phyloP scores from a whole-genome alignment of 2,797 vertebrate genomes.

The Eulemur albifrons region DNA sequence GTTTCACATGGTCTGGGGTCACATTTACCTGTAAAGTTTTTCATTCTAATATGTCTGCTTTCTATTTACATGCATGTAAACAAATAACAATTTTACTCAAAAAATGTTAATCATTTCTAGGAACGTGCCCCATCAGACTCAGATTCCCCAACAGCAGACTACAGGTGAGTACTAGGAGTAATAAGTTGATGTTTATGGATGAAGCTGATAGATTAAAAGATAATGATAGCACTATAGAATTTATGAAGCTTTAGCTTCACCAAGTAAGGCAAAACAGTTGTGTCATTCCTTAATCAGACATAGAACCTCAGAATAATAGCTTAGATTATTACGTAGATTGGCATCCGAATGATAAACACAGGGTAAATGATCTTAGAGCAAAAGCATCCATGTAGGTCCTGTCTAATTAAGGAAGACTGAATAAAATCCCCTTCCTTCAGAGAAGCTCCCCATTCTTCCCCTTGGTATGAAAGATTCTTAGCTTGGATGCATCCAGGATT shows the following conservation, averaged over 20 bases:
- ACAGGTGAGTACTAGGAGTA: slow-evolving; percentile 89
- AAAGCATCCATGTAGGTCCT: slow-evolving; percentile 61
- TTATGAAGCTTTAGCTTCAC: slow-evolving; percentile 34
- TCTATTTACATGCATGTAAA: not conserved
- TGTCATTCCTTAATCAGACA: slow-evolving; percentile 57
- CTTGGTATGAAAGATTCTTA: slow-evolving; percentile 66
- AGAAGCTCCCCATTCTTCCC: slow-evolving; percentile 44
- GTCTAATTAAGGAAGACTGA: slow-evolving; percentile 66
- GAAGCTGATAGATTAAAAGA: slow-evolving; percentile 35
- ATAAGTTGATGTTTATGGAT: not conserved
- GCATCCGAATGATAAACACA: slow-evolving; percentile 39
- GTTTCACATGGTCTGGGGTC: not conserved
- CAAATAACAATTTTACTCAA: slow-evolving; percentile 35
- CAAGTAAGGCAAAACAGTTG: slow-evolving; percentile 32
- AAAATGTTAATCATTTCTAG: slow-evolving; percentile 84
- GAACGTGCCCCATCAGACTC: slow-evolving; percentile 95
- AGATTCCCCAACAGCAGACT: slow-evolving; percentile 96
- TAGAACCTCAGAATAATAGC: slow-evolving; percentile 36
- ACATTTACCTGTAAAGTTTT: not conserved
- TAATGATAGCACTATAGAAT: not conserved
- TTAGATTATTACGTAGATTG: slow-evolving; percentile 40
- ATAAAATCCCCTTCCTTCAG: slow-evolving; percentile 30
- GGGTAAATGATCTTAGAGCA: slow-evolving; percentile 51
- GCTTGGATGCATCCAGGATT: slow-evolving; percentile 68
- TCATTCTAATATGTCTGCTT: not conserved